Percentiles rank a stretch among this genome's conserved stretches.
Conservation (phyloP, 2,113 vertebrate genomes). For the Poeciliopsis occidentalis region DNA sequence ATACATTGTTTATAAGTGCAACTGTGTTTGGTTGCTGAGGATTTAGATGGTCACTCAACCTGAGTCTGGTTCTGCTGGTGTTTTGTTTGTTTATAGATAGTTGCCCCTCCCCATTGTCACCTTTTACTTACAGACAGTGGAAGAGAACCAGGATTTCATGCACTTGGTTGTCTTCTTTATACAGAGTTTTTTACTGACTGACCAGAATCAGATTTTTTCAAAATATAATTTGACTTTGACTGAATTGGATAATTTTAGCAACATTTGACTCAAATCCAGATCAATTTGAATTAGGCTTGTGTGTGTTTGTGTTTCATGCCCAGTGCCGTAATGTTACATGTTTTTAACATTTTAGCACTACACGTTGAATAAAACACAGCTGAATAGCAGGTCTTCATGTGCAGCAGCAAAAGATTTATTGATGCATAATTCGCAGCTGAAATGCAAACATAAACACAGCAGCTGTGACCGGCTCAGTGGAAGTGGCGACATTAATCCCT, state of each 20-base stretch:
- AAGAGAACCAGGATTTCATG: too few relatives aligned
- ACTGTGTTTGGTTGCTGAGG: neutral
- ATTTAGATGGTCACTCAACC: neutral
- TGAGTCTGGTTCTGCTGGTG: neutral
- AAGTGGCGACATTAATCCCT: conserved; percentile 4
- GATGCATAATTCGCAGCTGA: conserved; percentile 2
- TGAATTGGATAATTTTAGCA: too few relatives aligned
- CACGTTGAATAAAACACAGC: neutral
- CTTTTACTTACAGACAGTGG: neutral
- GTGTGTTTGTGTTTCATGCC: neutral
- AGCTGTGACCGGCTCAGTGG: conserved; percentile 11
- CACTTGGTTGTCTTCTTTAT: too few relatives aligned
- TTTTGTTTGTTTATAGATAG: neutral
- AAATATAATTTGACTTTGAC: too few relatives aligned
- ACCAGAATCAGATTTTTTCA: too few relatives aligned
- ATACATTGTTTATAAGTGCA: too few relatives aligned
- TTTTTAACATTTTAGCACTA: neutral
- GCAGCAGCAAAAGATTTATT: neutral
- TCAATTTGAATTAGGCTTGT: neutral
- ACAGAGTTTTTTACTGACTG: too few relatives aligned
- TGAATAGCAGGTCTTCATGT: neutral
- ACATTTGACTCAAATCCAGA: too few relatives aligned
- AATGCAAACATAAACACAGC: conserved; percentile 16
- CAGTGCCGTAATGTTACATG: neutral
- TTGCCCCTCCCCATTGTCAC: neutral